Evolutionary conservation across 2,113 vertebrate genomes (phyloP), one percentile per base, ranked within the genome.

Genomic region (Serinus canaria): DNA sequence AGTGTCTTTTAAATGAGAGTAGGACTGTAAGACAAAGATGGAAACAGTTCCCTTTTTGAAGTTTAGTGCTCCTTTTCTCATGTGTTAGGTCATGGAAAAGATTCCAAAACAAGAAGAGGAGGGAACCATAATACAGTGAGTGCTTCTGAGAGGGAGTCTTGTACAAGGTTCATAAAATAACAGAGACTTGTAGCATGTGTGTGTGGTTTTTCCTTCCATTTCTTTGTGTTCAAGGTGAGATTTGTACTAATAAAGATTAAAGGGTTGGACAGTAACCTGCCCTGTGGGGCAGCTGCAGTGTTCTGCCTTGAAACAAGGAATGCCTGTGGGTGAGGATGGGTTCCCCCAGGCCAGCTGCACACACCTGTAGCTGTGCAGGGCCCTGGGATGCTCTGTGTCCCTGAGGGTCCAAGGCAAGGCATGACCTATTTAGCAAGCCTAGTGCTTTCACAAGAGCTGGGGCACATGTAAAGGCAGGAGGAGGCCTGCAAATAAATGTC

Each of bases 121-220:
- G 50, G 10, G 28, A 73, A 15, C 13, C 13, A 25, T 19, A 37
- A 22, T 14, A 15, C 20, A 7, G 6, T n/a, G 22, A 11, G 7
- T 69, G 64, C 22, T 58, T 6, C 33, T 74, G 55, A 30, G 15
- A 49, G 11, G 8, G 11, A 47, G 13, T 2, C 55, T 60, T 47
- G 11, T 0, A 52, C 11, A 43, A 47, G 2, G 2, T 56, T 53
- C 1, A 3, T 76, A 12, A 84, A 69, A 37, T 7, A 44, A 12
- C 0, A 3, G 47, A 64, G 19, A 21, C 7, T 10, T 2, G 13
- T 27, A 3, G 7, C 7, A 11, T 7, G 5, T 19, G 3, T 74
- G 5, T 60, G 39, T n/a, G 30, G 0, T 16, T 70, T 92, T 60
- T 8, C 18, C 27, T 55, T 63, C 24, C 8, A 31, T n/a, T 87